Conservation (phyloP, 2,797 vertebrate species). For the Otolemur crassicaudatus region DNA sequence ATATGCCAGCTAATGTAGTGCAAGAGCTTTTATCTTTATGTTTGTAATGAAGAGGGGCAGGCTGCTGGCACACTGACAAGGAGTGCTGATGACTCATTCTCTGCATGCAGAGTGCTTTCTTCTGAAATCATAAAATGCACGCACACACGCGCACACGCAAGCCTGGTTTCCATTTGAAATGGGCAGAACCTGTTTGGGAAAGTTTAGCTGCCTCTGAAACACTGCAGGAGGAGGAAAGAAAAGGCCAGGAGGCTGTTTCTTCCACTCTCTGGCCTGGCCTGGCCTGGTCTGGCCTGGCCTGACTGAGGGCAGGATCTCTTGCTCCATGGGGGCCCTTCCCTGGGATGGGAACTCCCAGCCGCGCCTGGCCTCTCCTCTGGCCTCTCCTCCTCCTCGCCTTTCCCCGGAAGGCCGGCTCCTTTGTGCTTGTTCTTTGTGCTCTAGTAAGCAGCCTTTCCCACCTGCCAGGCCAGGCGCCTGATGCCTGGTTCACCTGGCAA, state of each 20-base stretch:
- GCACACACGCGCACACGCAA: background rate
- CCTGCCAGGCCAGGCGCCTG: background rate
- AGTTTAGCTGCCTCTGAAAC: conserved; percentile 71
- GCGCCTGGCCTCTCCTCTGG: background rate
- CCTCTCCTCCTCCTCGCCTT: background rate
- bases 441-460: background rate
- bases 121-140: conserved; percentile 83
- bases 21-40: conserved; percentile 90
- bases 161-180: conserved; percentile 78
- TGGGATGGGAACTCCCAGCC: background rate
- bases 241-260: background rate
- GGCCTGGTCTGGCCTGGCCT: background rate
- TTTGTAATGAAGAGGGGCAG: conserved; percentile 88
- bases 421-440: background rate
- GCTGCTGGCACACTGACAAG: conserved; percentile 87
- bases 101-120: conserved; percentile 85
- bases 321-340: background rate
- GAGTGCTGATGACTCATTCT: conserved; percentile 87
- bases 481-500: background rate
- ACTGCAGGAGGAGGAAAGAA: conserved; percentile 38
- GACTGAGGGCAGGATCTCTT: background rate
- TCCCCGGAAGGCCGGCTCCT: background rate
- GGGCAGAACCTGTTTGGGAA: conserved; percentile 72
- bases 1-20: conserved; percentile 88
- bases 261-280: background rate